Evolutionary conservation across 2,113 vertebrate species (phyloP), one percentile per base, ranked within the genome.

Genomic region (Fukomys damarensis): DNA sequence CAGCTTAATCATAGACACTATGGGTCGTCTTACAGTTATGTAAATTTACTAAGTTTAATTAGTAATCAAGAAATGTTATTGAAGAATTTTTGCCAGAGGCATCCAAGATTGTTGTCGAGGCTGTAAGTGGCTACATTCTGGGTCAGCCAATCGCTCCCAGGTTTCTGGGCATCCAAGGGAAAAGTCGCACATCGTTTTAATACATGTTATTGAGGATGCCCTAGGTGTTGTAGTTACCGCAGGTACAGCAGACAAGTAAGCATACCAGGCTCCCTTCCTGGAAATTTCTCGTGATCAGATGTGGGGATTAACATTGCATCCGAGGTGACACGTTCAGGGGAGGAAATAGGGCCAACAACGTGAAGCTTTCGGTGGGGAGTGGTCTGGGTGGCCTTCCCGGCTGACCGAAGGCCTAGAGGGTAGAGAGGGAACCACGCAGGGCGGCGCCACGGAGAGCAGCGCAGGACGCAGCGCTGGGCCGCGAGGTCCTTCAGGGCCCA

Each of bases 181-280:
- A 91, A 91, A 56, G 86, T 76, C 61, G 43, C 7, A 86, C 59
- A 41, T 97, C 52, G n/a, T 70, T 81, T 43, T 72, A 70, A 61
- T 54, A 72, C 11, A 49, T 93, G 79, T 66, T 66, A 89, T 66
- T 11, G 32, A 74, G 1, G 63, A 74, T 19, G 68, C 84, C 38
- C 35, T 16, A 16, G 22, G 14, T 86, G 49, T 46, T 2, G 16
- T 63, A 4, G n/a, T 66, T 79, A 89, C 1, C n/a, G 38, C 26
- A 8, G 14, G 56, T 26, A 54, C 4, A 70, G 4, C 52, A 82
- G 35, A 80, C 91, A 94, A 90, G 43, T 16, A 91, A 94, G 77
- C 3, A 38, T 49, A 59, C 3, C 70, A 82, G 89, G n/a, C 3
- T 65, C 74, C 24, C 32, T 88, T 79, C 24, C 11, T 26, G 52